Conservation (phyloP, 2,113 vertebrate genomes). For the Willisornis vidua region DNA sequence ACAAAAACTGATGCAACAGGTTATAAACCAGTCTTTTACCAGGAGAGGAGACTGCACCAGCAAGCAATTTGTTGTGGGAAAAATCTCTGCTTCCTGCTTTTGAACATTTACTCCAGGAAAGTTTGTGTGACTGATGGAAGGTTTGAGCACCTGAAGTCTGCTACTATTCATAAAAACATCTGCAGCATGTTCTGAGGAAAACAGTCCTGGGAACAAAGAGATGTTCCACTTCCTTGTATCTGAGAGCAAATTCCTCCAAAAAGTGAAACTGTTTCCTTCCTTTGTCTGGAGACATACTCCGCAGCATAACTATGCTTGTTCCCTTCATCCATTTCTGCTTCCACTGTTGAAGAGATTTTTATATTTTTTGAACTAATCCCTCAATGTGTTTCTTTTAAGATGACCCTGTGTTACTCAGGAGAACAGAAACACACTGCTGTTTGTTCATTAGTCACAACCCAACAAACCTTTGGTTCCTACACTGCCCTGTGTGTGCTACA, state of each 20-base stretch:
- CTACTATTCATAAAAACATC: neutral
- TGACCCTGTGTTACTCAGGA: neutral
- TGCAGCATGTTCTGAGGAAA: neutral
- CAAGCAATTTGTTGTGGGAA: neutral
- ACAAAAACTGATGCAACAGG: neutral
- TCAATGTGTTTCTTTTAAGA: neutral
- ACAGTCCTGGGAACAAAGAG: neutral
- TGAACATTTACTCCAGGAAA: neutral
- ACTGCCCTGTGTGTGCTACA: neutral
- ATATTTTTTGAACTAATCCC: neutral
- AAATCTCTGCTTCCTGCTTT: neutral
- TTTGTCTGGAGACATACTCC: neutral
- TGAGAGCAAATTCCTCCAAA: neutral
- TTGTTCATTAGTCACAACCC: neutral
- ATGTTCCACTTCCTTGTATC: neutral
- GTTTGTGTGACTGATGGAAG: neutral
- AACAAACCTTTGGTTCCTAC: neutral
- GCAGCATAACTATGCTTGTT: neutral
- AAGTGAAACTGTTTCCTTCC: neutral
- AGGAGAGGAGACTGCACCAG: neutral
- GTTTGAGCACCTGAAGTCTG: neutral
- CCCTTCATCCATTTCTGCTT: neutral
- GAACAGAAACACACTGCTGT: neutral
- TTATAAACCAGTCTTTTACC: neutral
- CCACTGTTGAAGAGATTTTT: neutral